Evolutionary conservation across 2,797 vertebrate species (phyloP).

Genomic region (Poecilia picta): DNA sequence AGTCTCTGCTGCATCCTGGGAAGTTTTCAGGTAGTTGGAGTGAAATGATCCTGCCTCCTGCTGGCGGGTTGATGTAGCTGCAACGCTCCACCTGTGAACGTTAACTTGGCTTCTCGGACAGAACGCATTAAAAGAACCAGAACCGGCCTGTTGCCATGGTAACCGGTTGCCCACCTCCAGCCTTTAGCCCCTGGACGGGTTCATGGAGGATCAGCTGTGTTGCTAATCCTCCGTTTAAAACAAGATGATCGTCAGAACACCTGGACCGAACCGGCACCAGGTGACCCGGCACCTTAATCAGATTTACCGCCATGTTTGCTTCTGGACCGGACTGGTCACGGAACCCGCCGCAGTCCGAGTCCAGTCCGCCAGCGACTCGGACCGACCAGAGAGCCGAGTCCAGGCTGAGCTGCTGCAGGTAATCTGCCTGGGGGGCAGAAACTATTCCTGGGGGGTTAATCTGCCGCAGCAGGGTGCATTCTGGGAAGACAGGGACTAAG

Average conservation of each 20-base stretch:
- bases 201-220: slow-evolving; percentile 13
- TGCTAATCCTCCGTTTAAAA: slow-evolving; percentile 42
- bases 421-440: slow-evolving; percentile 35
- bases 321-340: neutral
- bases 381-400: neutral
- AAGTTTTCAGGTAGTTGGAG: no score
- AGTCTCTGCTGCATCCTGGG: neutral
- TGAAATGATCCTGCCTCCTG: no score
- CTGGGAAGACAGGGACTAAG: slow-evolving; percentile 57
- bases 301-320: slow-evolving; percentile 24
- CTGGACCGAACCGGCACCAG: slow-evolving; percentile 25
- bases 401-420: neutral
- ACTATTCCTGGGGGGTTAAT: slow-evolving; percentile 64
- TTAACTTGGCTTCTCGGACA: no score
- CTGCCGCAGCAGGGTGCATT: slow-evolving; percentile 54
- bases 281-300: slow-evolving; percentile 38
- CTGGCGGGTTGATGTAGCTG: no score
- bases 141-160: neutral
- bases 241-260: slow-evolving; percentile 26
- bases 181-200: neutral
- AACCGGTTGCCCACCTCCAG: neutral
- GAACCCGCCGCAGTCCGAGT: neutral
- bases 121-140: no score
- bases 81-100: no score
- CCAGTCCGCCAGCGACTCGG: neutral